A percentile compares a stretch with the other conserved stretches of the same genome.
Evolutionary conservation across 2,888 invertebrate species (phyloP).

Genomic region (Drosophila putrida): DNA sequence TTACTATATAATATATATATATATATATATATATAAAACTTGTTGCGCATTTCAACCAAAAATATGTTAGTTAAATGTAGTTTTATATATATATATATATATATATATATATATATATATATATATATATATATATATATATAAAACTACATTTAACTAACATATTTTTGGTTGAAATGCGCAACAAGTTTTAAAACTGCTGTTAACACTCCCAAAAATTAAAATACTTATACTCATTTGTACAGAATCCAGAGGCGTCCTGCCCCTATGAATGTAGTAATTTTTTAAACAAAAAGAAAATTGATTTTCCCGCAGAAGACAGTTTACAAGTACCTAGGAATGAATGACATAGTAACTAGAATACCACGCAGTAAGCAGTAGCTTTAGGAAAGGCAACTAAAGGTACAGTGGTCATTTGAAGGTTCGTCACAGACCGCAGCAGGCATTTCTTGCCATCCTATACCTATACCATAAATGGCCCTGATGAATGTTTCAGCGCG

Average conservation of each 20-base stretch:
- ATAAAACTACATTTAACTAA: background rate
- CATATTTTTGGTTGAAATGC: background rate
- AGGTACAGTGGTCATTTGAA: slow-evolving; percentile 70
- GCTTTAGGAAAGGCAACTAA: background rate
- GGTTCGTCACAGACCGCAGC: slow-evolving; percentile 45
- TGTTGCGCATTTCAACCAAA: background rate
- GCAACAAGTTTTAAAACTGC: slow-evolving; percentile 4
- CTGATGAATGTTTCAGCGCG: slow-evolving; percentile 46
- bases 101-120: too few species aligned
- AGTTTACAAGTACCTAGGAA: slow-evolving; percentile 12
- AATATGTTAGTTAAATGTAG: background rate
- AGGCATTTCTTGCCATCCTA: slow-evolving; percentile 14
- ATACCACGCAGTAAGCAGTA: slow-evolving; percentile 15
- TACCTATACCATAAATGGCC: slow-evolving; percentile 24
- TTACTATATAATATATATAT: too few species aligned
- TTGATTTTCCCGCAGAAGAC: slow-evolving; percentile 48
- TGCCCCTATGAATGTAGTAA: background rate
- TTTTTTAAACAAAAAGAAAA: slow-evolving; percentile 28
- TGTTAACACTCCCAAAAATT: too few species aligned
- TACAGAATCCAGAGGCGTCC: background rate
- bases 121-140: too few species aligned
- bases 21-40: too few species aligned
- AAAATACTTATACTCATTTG: too few species aligned
- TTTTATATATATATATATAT: too few species aligned
- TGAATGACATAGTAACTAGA: slow-evolving; percentile 23